These are phyloP conservation scores for Epizoanthus illoricatus DNA, from an alignment of 92 coral and sea anemone genomes.

Conservation along the genomic window DNA sequence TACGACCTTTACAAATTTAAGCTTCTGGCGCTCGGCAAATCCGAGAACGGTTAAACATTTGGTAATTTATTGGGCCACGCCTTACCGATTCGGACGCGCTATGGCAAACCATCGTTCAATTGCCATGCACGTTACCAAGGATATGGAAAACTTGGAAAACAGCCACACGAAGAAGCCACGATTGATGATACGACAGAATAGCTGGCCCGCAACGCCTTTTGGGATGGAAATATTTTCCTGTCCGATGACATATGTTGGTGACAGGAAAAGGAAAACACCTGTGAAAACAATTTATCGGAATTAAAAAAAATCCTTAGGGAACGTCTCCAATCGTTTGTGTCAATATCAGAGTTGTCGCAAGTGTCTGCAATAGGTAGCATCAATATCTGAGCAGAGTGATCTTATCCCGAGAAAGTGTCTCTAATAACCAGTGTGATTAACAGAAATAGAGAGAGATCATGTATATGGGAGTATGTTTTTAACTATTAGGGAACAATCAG, in stretches of 20 bases:
- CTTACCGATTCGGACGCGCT: not conserved
- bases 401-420: not conserved
- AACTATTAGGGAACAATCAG: no score
- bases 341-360: not conserved
- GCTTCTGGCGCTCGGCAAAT: no score
- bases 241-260: not conserved
- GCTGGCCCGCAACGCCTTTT: not conserved
- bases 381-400: not conserved
- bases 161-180: not conserved
- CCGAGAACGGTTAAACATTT: no score
- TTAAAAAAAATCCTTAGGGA: not conserved
- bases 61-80: no score
- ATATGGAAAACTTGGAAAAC: not conserved
- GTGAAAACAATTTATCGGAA: not conserved
- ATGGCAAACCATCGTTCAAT: not conserved
- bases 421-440: not conserved
- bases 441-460: not conserved
- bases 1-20: no score
- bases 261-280: not conserved
- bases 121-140: conserved; percentile 4
- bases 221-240: not conserved
- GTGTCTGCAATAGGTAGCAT: not conserved
- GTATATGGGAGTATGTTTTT: not conserved
- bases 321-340: not conserved
- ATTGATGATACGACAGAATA: not conserved